Evolutionary conservation across 2,113 vertebrate genomes (phyloP), one percentile per base, ranked within the genome.

Genomic region (Rattus rattus): DNA sequence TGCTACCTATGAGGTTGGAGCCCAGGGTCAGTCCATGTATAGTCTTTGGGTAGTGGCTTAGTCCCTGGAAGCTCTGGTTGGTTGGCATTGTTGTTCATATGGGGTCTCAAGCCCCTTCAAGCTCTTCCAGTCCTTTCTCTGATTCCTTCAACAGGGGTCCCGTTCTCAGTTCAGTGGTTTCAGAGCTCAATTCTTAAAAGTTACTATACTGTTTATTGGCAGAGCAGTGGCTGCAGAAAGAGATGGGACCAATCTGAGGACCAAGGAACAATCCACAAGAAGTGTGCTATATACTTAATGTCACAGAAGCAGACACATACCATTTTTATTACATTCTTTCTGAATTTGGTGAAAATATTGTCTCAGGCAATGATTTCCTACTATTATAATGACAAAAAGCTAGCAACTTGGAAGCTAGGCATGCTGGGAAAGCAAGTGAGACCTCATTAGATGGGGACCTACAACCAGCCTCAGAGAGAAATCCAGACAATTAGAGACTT

Each of bases 301-400:
- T 88, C 30, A 85, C n/a, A 39, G 24, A 22, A 49, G 63, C 24
- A 3, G 75, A 87, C 52, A 72, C n/a, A 1, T 54, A 1, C 7
- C 17, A 22, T 49, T 88, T 69, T 7, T 56, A 47, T 39, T 59
- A 8, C 30, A 67, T 75, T 12, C 69, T 91, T 94, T 81, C 59
- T 36, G 10, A 59, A 85, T 92, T 90, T 81, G 49, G 16, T 83
- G 85, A 94, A 39, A 96, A 75, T 80, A 33, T 2, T 73, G 84
- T 92, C 28, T 90, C 93, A 92, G 30, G 61, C 52, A 83, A 92
- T 52, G 3, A 17, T 17, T 80, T 43, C 10, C 33, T 92, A 20
- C 61, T 12, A 4, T 36, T 70, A 13, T 33, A 65, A 56, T 49
- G 13, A 26, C 47, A 14, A 56, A 92, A 90, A 11, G 28, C 2